Evolutionary conservation across 1,140 invertebrate species (phyloP).

Genomic region (Ctenoplectra terminalis): DNA sequence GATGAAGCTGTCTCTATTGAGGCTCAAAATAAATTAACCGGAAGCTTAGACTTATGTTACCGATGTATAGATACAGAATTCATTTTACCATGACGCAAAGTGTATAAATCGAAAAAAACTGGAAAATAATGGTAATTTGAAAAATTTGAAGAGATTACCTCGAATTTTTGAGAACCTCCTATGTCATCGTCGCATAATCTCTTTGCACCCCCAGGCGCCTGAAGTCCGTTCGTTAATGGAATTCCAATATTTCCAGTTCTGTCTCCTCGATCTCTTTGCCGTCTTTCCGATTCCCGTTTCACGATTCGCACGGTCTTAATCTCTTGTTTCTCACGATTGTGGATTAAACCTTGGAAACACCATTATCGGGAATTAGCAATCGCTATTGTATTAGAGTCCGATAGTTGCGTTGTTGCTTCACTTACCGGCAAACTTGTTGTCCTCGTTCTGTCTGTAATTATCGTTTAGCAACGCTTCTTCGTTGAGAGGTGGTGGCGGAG

Average conservation of each 20-base stretch:
- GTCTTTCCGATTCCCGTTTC: slow-evolving; percentile 93
- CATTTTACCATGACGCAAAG: too few species aligned
- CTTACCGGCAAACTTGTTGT: slow-evolving; percentile 75
- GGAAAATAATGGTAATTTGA: too few species aligned
- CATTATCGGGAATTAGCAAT: neutral
- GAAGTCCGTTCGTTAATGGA: slow-evolving; percentile 78
- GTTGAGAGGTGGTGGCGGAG: slow-evolving; percentile 72
- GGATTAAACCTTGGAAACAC: slow-evolving; percentile 81
- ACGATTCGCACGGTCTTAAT: slow-evolving; percentile 97
- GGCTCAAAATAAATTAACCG: neutral
- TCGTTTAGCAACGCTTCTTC: slow-evolving; percentile 74
- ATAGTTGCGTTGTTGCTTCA: neutral
- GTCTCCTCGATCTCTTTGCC: slow-evolving; percentile 89
- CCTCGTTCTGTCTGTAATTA: slow-evolving; percentile 75
- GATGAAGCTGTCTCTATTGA: neutral
- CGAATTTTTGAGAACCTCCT: slow-evolving; percentile 72
- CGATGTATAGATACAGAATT: too few species aligned
- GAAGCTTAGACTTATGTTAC: too few species aligned
- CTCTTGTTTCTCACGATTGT: slow-evolving; percentile 92
- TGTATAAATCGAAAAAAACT: too few species aligned
- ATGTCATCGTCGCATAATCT: slow-evolving; percentile 74
- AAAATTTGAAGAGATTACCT: too few species aligned
- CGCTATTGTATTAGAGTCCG: neutral
- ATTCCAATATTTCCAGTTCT: slow-evolving; percentile 82
- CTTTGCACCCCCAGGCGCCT: slow-evolving; percentile 75